These are phyloP conservation scores for Raja brachyura DNA, from an alignment of 2,113 vertebrate species.

Conservation along the genomic window DNA sequence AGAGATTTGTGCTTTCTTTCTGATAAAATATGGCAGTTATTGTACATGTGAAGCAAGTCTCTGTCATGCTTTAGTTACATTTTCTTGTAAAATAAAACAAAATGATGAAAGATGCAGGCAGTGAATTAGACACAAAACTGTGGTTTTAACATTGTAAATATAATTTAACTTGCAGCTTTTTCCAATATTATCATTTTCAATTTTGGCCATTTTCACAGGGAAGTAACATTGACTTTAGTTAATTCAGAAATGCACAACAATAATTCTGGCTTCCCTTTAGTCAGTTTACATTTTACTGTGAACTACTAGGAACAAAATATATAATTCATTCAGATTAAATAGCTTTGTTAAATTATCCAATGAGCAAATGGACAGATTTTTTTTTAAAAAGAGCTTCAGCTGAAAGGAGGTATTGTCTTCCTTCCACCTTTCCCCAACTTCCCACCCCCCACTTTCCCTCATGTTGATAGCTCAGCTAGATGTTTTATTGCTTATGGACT, in stretches of 20 bases:
- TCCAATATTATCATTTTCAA: conserved; percentile 4
- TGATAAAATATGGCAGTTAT: not conserved
- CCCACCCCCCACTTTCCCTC: not conserved
- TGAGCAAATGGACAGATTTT: not conserved
- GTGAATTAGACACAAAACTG: not conserved
- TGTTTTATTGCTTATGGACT: too few species aligned
- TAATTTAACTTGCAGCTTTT: not conserved
- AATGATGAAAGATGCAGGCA: not conserved
- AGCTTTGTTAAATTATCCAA: not conserved
- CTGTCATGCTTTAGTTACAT: not conserved
- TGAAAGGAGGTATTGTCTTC: not conserved
- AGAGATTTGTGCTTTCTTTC: not conserved
- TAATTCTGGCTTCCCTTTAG: not conserved
- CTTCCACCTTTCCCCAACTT: not conserved
- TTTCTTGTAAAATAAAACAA: not conserved
- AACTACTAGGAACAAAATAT: not conserved
- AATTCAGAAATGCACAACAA: not conserved
- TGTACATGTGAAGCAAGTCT: not conserved
- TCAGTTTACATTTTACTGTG: not conserved
- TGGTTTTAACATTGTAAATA: not conserved
- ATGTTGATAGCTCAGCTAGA: not conserved
- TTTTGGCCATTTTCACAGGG: not conserved
- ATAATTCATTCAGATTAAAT: not conserved
- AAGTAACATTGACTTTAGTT: not conserved
- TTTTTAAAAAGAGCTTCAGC: too few species aligned